These are phyloP conservation scores for Ormyrus pomaceus DNA, from an alignment of 2,888 invertebrate genomes.

Conservation along the genomic window DNA sequence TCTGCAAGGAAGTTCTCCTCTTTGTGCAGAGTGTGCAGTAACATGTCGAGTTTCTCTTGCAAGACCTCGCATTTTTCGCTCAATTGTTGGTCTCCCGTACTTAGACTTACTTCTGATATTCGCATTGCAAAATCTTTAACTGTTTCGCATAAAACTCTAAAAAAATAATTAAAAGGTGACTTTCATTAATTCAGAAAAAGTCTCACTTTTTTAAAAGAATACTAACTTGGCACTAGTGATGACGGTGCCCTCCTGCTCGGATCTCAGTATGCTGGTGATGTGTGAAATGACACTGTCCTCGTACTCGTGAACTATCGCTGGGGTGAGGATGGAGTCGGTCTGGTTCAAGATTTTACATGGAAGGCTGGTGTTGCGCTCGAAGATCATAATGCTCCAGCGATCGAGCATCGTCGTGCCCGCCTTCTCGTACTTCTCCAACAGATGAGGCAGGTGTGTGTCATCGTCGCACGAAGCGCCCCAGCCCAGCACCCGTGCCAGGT, in stretches of 20 bases:
- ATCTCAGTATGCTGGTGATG: slow-evolving; percentile 90
- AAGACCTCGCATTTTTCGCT: slow-evolving; percentile 84
- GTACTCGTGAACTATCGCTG: slow-evolving; percentile 81
- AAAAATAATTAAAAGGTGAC: slow-evolving; percentile 21
- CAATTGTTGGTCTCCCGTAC: slow-evolving; percentile 80
- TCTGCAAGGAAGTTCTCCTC: slow-evolving; percentile 50
- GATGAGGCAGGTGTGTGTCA: slow-evolving; percentile 92
- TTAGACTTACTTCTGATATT: slow-evolving; percentile 79
- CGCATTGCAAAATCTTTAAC: slow-evolving; percentile 85
- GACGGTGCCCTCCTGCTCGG: slow-evolving; percentile 85
- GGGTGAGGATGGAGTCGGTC: slow-evolving; percentile 78
- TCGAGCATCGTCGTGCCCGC: slow-evolving; percentile 99
- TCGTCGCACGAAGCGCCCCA: slow-evolving; percentile 98
- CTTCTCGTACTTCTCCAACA: slow-evolving; percentile 95
- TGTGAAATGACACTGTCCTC: slow-evolving; percentile 88
- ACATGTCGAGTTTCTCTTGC: slow-evolving; percentile 85
- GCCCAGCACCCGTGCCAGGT: slow-evolving; percentile 94
- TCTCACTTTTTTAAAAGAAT: background rate
- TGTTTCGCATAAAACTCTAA: slow-evolving; percentile 84
- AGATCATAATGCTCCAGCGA: slow-evolving; percentile 98
- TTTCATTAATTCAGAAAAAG: background rate
- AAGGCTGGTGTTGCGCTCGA: slow-evolving; percentile 85
- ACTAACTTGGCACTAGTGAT: slow-evolving; percentile 84
- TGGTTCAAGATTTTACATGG: slow-evolving; percentile 77
- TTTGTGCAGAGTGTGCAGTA: slow-evolving; percentile 78